phyloP scores from a whole-genome alignment of 2,888 invertebrate species.

The Drosophila prolongata region DNA sequence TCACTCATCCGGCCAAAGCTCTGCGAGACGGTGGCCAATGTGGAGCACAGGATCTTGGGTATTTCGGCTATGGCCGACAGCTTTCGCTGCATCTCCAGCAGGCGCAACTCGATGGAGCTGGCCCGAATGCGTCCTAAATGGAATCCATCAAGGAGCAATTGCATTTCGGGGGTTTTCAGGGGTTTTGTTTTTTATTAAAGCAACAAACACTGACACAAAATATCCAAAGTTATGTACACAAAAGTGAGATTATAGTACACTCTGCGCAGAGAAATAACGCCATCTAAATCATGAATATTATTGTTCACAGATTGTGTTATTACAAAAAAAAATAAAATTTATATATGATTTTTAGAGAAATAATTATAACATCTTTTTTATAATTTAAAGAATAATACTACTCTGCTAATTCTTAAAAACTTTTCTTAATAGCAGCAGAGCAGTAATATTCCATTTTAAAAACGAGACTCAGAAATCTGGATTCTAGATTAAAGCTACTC shows the following conservation, averaged over 20 bases:
- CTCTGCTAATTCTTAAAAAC: too few species aligned
- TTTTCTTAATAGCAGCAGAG: too few species aligned
- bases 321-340: too few species aligned
- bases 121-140: constrained; percentile 56
- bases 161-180: constrained; percentile 18
- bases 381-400: too few species aligned
- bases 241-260: background rate
- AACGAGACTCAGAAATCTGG: too few species aligned
- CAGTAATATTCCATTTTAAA: too few species aligned
- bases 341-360: too few species aligned
- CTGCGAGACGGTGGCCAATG: constrained; percentile 83
- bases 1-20: constrained; percentile 80
- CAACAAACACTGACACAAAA: constrained; percentile 35
- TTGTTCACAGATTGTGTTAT: too few species aligned
- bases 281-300: background rate
- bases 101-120: constrained; percentile 81
- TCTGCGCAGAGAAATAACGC: constrained; percentile 4
- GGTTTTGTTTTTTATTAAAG: constrained; percentile 55
- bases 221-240: constrained; percentile 50
- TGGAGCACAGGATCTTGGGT: constrained; percentile 83
- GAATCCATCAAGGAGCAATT: constrained; percentile 5
- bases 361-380: too few species aligned
- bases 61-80: constrained; percentile 84
- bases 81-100: constrained; percentile 84
- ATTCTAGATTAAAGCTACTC: background rate